Base-by-base conservation (phyloP, 1,140 invertebrate species). In the Drosophila repleta region DNA sequence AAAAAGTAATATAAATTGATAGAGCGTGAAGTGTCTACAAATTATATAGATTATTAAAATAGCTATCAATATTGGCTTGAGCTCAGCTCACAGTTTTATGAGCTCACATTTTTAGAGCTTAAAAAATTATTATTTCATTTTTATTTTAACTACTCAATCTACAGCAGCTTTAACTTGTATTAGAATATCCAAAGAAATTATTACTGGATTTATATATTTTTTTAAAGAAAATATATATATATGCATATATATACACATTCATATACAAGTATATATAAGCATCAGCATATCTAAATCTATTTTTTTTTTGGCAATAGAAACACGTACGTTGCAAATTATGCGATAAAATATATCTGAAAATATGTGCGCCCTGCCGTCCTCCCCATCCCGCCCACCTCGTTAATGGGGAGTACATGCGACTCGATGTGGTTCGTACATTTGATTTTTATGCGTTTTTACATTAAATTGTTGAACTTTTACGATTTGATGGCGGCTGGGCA, bases 271-370 rank as follows among this genome's bases (percentile, higher is more conserved):
- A 11, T 11, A 20, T 46, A 21, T 17, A 43, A 13, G 11, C 15
- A 13, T n/a, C 10, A 11, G 7, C 49, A 41, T 64, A 58, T 58
- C 29, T 0, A 56, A 24, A 13, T 43, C 7, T 6, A 6, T 46
- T 35, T 26, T 48, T 52, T 56, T 73, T 58, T 74, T 64, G 60
- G 60, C 63, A 69, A 70, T 63, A 49, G 57, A 64, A 75, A 77
- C 71, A 77, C 75, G 75, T 77, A 74, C 55, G 39, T 49, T 61
- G 66, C 83, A 87, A 87, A 87, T 87, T 88, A 79, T 87, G 71
- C 83, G 71, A 87, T 87, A 88, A 87, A 88, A 83, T 67, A 83
- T 67, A 74, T 69, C 63, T 61, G 70, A 76, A 62, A 68, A 72
- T 67, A 10, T 52, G 51, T 43, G 17, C 39, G 39, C 39, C 39